These are phyloP conservation scores for Onychorhynchus coronatus DNA, from an alignment of 2,113 vertebrate genomes.

Conservation along the genomic window DNA sequence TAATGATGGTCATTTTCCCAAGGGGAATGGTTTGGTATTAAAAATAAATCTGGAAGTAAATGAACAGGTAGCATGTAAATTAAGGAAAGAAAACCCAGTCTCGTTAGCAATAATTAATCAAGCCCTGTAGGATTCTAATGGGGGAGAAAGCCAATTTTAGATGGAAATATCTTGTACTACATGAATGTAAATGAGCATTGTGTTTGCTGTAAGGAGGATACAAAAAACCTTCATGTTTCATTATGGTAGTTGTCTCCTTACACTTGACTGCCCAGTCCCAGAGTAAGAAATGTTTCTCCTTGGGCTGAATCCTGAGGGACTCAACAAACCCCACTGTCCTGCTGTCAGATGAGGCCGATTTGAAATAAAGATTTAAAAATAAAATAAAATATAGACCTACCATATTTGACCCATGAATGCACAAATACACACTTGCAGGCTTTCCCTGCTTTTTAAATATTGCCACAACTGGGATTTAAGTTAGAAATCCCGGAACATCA, in stretches of 20 bases:
- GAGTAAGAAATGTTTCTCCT: neutral
- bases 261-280: neutral
- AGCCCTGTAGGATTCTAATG: conserved; percentile 20
- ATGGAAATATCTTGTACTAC: neutral
- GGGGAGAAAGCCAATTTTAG: neutral
- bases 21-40: conserved; percentile 9
- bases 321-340: neutral
- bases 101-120: conserved; percentile 68
- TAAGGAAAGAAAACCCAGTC: neutral
- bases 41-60: conserved; percentile 42
- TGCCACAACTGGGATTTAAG: rapidly evolving
- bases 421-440: neutral
- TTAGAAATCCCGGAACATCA: neutral
- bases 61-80: conserved; percentile 52
- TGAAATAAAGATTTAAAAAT: neutral
- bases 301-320: neutral
- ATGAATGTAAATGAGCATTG: neutral
- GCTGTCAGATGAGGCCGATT: neutral
- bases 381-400: neutral
- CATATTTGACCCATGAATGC: neutral
- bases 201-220: neutral
- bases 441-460: neutral
- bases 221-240: neutral
- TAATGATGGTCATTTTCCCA: conserved; percentile 61
- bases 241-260: neutral